Evolutionary conservation across 2,888 invertebrate genomes (phyloP).

Genomic region (Drosophila longiperda): DNA sequence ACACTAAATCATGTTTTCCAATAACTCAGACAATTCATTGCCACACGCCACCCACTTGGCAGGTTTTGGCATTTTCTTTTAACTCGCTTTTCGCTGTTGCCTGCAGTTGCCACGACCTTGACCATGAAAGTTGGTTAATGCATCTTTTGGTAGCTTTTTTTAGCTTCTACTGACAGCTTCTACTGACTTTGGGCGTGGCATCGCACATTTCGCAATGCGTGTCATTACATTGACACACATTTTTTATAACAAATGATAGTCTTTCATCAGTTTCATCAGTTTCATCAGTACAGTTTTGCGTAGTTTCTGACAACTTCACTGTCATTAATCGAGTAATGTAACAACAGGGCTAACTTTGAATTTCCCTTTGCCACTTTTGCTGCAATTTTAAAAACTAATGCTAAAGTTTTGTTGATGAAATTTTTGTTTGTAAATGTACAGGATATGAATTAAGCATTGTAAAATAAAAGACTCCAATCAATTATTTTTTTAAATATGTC

Average conservation of each 20-base stretch:
- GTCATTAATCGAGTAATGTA: slow-evolving; percentile 34
- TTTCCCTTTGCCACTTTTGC: slow-evolving; percentile 37
- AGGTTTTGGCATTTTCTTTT: slow-evolving; percentile 16
- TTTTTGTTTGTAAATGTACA: background rate
- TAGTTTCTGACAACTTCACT: background rate
- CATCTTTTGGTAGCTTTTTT: background rate
- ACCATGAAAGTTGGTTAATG: slow-evolving; percentile 53
- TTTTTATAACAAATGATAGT: slow-evolving; percentile 1
- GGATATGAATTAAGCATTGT: background rate
- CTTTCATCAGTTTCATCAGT: background rate
- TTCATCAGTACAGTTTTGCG: background rate
- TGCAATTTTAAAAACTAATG: slow-evolving; percentile 48
- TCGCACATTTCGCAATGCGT: slow-evolving; percentile 25
- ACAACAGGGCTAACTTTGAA: slow-evolving; percentile 42
- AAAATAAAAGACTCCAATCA: background rate
- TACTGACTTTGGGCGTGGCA: slow-evolving; percentile 56
- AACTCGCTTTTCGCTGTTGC: slow-evolving; percentile 23
- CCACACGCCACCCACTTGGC: slow-evolving; percentile 29
- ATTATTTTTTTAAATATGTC: background rate
- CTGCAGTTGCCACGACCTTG: slow-evolving; percentile 58
- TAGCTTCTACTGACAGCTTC: slow-evolving; percentile 13
- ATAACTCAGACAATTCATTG: slow-evolving; percentile 8
- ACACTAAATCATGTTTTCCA: slow-evolving; percentile 18
- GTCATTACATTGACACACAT: slow-evolving; percentile 37
- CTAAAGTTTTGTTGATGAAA: slow-evolving; percentile 23